Evolutionary conservation across 1,140 invertebrate genomes (phyloP).

Genomic region (Aphis craccivora): DNA sequence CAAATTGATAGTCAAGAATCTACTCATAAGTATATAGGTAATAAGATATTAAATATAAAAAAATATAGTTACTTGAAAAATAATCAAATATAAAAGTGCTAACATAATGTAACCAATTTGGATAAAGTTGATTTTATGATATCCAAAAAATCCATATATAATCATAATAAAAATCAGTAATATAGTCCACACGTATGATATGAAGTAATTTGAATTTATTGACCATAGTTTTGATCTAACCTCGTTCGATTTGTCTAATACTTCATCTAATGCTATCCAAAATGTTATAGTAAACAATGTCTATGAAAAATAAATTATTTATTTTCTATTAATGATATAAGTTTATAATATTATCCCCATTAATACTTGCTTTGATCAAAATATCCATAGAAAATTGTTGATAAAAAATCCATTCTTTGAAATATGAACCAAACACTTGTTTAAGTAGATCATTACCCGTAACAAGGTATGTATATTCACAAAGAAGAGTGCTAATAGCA

Average conservation of each 20-base stretch:
- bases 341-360: background rate
- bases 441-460: background rate
- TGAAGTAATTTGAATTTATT: background rate
- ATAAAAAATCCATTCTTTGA: no score
- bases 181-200: background rate
- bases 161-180: background rate
- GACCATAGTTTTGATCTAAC: no score
- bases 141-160: background rate
- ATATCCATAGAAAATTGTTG: background rate
- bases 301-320: background rate
- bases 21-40: background rate
- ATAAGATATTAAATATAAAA: background rate
- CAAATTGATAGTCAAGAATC: background rate
- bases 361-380: conserved; percentile 9
- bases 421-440: background rate
- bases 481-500: background rate
- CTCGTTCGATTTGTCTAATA: background rate
- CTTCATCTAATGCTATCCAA: background rate
- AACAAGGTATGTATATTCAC: background rate
- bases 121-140: background rate
- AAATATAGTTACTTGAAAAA: conserved; percentile 33
- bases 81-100: background rate
- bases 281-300: background rate
- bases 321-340: background rate
- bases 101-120: background rate